Evolutionary conservation across 2,113 vertebrate genomes (phyloP), one percentile per base, ranked within the genome.

Genomic region (Seriola rivoliana): DNA sequence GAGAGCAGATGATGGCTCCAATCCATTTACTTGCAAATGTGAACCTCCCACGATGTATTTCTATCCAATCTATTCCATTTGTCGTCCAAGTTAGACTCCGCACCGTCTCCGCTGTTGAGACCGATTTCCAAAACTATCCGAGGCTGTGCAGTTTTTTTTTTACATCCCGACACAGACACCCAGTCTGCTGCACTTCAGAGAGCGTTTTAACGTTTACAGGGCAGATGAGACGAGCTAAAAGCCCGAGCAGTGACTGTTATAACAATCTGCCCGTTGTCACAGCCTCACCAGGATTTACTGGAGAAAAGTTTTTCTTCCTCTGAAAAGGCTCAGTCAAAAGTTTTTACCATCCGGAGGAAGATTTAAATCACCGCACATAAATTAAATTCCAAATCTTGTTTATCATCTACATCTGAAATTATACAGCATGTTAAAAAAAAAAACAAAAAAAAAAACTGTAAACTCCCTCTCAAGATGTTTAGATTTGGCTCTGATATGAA

Each of bases 1-100:
- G 13, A 82, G 71, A 89, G 73, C 63, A 85, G 71, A 6, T 66
- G 74, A 81, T 8, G 8, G 46, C 80, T 66, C 29, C 63, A 65
- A 86, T 13, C 59, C 63, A 73, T 91, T 92, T 77, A 87, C 40
- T 84, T 89, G 80, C 75, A 90, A 89, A 92, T 82, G 29, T 29
- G 19, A 89, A 84, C 64, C 64, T 78, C 34, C 52, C 13, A 16
- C 72, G 34, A 81, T 80, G 48, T 44, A 60, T 87, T 87, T 85
- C 54, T 25, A n/a, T 52, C 66, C 75, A 62, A 59, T 86, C 34
- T 74, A 2, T 80, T 83, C 55, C 64, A 44, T 82, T 89, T 85
- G 57, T 89, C 63, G 38, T 66, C 59, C 36, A 23, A 72, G 82
- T 78, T 66, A 63, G 66, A 71, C 76, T 65, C 70, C 23, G 16